Base-by-base conservation (phyloP, 2,888 invertebrate species). In the Drosophila aldrichi region DNA sequence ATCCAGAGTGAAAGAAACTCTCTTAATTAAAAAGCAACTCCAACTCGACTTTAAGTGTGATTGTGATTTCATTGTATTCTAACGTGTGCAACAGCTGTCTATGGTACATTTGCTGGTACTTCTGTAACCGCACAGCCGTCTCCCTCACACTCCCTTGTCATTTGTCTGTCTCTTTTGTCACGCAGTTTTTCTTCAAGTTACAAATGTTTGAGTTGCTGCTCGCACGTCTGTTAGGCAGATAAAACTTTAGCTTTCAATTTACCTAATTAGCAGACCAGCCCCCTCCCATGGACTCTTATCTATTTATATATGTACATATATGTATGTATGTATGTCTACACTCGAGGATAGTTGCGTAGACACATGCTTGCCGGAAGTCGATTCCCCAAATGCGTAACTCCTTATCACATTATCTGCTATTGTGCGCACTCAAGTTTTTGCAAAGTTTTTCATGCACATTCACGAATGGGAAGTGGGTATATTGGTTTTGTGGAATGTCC, bases 171-270 rank as follows among this genome's bases (percentile, higher is more conserved):
- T 7, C 29, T 16, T 55, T 64, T 72, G 55, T 71, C 63, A 25
- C 52, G 1, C 29, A 57, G 57, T 61, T 55, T 22, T 20, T 25
- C 49, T 38, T 34, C 34, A 14, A 34, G 20, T n/a, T 62, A 58
- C 29, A 56, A 44, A 22, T 66, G 49, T 69, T 56, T 54, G 38
- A 64, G 67, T 41, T 56, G 52, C 57, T n/a, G n/a, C n/a, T 34
- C 49, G 40, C 56, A 20, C 49, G 48, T 43, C 40, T 51, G 61
- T 54, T 59, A 41, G 60, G 34, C 65, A 22, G 52, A 38, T 52
- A 72, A 79, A 82, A 82, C 74, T 83, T 88, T 69, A 66, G 82
- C 70, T 73, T 81, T 76, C 84, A 84, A 84, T 84, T 84, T 89
- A 77, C 74, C 85, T 89, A 84, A 84, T 84, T 89, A 89, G 67